phyloP scores from a whole-genome alignment of 2,113 vertebrate species.

The Alethe diademata region DNA sequence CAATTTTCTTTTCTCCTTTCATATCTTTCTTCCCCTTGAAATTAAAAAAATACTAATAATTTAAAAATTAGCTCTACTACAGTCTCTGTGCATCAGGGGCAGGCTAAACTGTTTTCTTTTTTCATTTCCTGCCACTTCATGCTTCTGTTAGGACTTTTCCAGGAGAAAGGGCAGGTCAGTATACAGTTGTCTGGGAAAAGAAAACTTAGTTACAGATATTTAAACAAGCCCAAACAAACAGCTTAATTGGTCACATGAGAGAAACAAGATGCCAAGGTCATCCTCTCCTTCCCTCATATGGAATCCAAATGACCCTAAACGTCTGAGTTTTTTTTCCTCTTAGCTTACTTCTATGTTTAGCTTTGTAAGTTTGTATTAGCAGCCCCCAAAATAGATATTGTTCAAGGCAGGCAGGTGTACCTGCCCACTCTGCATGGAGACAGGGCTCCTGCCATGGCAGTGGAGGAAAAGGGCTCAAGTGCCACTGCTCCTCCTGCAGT shows the following conservation, averaged over 20 bases:
- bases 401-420: not conserved
- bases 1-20: not conserved
- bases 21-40: not conserved
- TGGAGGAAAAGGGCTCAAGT: not conserved
- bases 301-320: not conserved
- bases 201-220: not conserved
- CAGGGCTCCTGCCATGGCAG: not conserved
- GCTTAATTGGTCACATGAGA: not conserved
- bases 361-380: not conserved
- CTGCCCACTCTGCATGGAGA: not conserved
- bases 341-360: not conserved
- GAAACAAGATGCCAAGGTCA: conserved; percentile 7
- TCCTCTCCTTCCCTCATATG: not conserved
- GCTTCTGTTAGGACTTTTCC: not conserved
- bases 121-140: conserved; percentile 23
- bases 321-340: not conserved
- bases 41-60: not conserved
- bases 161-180: not conserved
- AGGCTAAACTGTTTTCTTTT: conserved; percentile 30
- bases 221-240: conserved; percentile 6
- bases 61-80: not conserved
- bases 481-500: not conserved
- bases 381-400: not conserved
- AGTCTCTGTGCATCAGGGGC: not conserved
- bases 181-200: conserved; percentile 23